Evolutionary conservation across 2,113 vertebrate genomes (phyloP).

Genomic region (Poicephalus gulielmi): DNA sequence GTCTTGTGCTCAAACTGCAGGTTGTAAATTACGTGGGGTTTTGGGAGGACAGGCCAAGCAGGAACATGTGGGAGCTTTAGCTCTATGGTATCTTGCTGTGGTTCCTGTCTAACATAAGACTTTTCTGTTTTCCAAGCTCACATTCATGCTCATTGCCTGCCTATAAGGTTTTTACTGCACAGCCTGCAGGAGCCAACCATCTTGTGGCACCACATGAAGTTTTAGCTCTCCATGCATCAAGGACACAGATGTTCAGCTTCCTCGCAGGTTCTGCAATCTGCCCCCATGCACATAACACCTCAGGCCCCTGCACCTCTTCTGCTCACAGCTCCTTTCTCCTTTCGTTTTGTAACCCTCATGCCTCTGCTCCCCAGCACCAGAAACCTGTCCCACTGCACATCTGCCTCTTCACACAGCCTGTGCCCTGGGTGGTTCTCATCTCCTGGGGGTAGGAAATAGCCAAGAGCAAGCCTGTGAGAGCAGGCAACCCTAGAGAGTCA

Average conservation of each 20-base stretch:
- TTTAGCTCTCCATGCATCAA: neutral
- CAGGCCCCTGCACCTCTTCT: neutral
- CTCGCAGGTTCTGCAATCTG: neutral
- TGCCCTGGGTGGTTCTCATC: neutral
- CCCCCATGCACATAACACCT: neutral
- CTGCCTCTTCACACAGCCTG: neutral
- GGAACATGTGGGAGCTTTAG: neutral
- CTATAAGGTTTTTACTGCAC: neutral
- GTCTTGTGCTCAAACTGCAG: neutral
- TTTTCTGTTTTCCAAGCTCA: neutral
- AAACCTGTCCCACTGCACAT: neutral
- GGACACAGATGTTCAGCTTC: neutral
- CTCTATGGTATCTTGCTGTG: neutral
- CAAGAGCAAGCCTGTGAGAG: neutral
- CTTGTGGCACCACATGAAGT: fast-evolving
- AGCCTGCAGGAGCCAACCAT: neutral
- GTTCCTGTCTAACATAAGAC: neutral
- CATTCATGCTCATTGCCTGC: neutral
- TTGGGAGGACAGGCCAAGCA: neutral
- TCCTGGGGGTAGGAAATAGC: neutral
- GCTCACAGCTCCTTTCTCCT: neutral
- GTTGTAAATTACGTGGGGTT: neutral
- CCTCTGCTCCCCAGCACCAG: neutral
- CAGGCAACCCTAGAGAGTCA: neutral
- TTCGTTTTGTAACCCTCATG: neutral